Evolutionary conservation across 1,140 invertebrate species (phyloP).

Genomic region (Battus philenor): DNA sequence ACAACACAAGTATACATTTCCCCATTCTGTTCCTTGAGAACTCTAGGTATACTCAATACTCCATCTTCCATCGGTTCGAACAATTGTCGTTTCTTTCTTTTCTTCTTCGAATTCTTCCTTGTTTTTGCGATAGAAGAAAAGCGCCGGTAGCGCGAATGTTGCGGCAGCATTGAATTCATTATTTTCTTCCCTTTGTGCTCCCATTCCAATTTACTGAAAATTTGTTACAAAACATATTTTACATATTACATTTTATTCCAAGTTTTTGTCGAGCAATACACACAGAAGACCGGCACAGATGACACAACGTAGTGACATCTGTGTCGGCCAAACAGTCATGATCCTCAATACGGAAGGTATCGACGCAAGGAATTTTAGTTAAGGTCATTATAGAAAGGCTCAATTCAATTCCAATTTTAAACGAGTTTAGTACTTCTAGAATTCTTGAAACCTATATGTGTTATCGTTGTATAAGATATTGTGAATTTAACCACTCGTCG

Average conservation of each 20-base stretch:
- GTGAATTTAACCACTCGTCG: too few species aligned
- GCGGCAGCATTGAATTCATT: slow-evolving; percentile 42
- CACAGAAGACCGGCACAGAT: too few species aligned
- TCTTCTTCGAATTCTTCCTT: slow-evolving; percentile 29
- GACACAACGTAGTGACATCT: too few species aligned
- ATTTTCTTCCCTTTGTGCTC: slow-evolving; percentile 66
- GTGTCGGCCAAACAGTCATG: neutral
- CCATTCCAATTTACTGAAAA: slow-evolving; percentile 70
- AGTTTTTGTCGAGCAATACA: neutral
- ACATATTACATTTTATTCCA: neutral
- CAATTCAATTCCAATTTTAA: too few species aligned
- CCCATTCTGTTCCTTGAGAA: slow-evolving; percentile 80
- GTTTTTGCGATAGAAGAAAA: slow-evolving; percentile 25
- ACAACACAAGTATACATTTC: slow-evolving; percentile 91
- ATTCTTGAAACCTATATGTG: too few species aligned
- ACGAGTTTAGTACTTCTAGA: too few species aligned
- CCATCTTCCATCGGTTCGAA: slow-evolving; percentile 60
- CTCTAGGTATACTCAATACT: slow-evolving; percentile 83
- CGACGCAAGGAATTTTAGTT: too few species aligned
- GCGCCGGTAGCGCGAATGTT: slow-evolving; percentile 50
- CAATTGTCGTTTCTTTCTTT: slow-evolving; percentile 55
- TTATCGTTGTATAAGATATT: too few species aligned
- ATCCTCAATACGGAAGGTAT: neutral
- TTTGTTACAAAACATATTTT: neutral
- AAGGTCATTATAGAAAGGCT: too few species aligned